Conservation (phyloP, 1,140 invertebrate species). For the Hypothenemus hampei region DNA sequence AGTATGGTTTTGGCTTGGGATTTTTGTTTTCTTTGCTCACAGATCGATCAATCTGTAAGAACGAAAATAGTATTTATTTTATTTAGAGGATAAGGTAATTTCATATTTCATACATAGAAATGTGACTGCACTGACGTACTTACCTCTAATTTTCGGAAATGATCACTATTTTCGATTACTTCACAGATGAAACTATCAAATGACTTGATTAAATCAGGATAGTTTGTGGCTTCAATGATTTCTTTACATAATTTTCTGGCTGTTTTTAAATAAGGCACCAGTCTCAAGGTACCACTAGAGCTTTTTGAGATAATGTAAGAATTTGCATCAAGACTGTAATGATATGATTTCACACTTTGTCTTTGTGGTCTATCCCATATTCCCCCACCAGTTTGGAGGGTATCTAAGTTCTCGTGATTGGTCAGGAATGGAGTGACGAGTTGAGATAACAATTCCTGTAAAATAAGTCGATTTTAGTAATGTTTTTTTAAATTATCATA, state of each 20-base stretch:
- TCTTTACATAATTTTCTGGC: constrained; percentile 60
- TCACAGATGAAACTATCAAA: constrained; percentile 62
- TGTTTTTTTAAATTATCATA: not conserved
- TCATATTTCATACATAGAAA: too few species aligned
- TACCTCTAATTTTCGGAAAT: constrained; percentile 62
- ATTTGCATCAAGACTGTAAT: constrained; percentile 50
- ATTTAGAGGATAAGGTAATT: not conserved
- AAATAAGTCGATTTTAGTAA: constrained; percentile 12
- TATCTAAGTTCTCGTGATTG: constrained; percentile 43
- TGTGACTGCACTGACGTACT: too few species aligned
- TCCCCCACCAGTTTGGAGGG: constrained; percentile 46
- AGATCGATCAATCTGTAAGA: constrained; percentile 53
- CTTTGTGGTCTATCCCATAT: constrained; percentile 54
- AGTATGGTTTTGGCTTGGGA: constrained; percentile 76
- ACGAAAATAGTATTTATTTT: constrained; percentile 4
- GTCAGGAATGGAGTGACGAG: constrained; percentile 48
- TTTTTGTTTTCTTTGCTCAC: constrained; percentile 66
- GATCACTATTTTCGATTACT: constrained; percentile 58
- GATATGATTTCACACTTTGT: constrained; percentile 45
- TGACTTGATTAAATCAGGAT: constrained; percentile 53
- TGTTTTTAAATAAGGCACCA: constrained; percentile 49
- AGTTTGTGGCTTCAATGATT: constrained; percentile 52
- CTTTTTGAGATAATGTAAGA: constrained; percentile 38
- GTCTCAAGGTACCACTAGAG: too few species aligned
- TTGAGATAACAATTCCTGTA: constrained; percentile 52